Evolutionary conservation across 2,113 vertebrate genomes (phyloP), one percentile per base, ranked within the genome.

Genomic region (Corvus hawaiiensis): DNA sequence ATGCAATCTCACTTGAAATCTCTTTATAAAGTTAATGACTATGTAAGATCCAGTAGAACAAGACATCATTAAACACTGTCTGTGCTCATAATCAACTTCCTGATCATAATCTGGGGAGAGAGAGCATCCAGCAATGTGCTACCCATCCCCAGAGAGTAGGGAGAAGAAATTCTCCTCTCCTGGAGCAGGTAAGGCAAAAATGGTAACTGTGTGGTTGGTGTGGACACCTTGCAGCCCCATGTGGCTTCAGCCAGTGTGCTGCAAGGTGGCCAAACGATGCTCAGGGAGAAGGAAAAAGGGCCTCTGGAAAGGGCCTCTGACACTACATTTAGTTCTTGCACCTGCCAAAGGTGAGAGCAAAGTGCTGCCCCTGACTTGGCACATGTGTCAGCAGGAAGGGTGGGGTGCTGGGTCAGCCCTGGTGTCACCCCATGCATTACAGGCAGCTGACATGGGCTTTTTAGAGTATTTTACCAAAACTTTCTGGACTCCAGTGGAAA

Each of bases 11-110:
- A 13, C 11, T 78, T 82, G 74, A 87, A 93, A 93, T 94, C 92
- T 96, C 87, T 81, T 81, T 82, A 51, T 91, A 32, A 81, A 91
- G 81, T 87, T 91, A 92, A 89, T 89, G 90, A 61, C 91, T 94
- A 7, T 74, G 68, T 78, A 59, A 81, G 73, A 95, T 87, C 52
- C 73, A 87, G 81, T 43, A 93, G 90, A 95, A 89, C 76, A 84
- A 91, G 93, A 43, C 81, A 93, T 75, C 69, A 48, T 96, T 84
- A 94, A 94, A 91, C 66, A 43, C 68, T 26, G 74, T 74, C 93
- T 89, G 35, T 78, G 68, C 77, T 93, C 84, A 63, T 69, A 91
- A 49, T 62, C 81, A 66, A 58, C 87, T 94, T 96, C 87, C 90
- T 84, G 92, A 93, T 95, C 3, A 5, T 78, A 81, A 94, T 87